A percentile compares a stretch with the other conserved stretches of the same genome.
Conservation (phyloP, 1,140 invertebrate species). For the Drosophila funebris region DNA sequence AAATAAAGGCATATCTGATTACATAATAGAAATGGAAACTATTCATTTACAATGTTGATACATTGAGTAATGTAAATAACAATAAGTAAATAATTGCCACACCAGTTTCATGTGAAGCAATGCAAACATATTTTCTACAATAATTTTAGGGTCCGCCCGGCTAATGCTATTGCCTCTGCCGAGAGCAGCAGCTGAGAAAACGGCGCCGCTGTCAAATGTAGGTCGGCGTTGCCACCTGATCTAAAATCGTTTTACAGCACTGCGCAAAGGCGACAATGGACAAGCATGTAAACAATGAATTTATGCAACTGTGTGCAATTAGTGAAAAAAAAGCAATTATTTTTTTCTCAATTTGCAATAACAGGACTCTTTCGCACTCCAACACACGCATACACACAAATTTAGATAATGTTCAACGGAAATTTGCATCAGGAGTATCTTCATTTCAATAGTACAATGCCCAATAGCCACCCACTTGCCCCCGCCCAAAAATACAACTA, state of each 20-base stretch:
- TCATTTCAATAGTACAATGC: background rate
- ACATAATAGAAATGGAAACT: conserved; percentile 6
- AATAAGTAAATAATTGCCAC: background rate
- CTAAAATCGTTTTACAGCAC: conserved; percentile 48
- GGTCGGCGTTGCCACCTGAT: conserved; percentile 61
- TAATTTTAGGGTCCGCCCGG: conserved; percentile 13
- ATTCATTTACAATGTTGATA: background rate
- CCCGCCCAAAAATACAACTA: conserved; percentile 48
- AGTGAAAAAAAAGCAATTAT: background rate
- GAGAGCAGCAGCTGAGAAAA: conserved; percentile 13
- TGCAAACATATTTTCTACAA: background rate
- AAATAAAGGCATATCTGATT: background rate
- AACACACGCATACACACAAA: background rate
- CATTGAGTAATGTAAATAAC: background rate
- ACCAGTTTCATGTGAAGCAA: background rate
- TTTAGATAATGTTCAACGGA: background rate
- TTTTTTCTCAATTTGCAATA: background rate
- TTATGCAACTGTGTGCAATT: conserved; percentile 60
- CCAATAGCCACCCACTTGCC: conserved; percentile 35
- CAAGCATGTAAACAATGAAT: conserved; percentile 72
- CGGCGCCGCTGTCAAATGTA: conserved; percentile 27
- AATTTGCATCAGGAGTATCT: background rate
- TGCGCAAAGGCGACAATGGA: conserved; percentile 24
- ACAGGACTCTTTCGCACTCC: too few relatives aligned
- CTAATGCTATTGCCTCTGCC: background rate